phyloP scores from a whole-genome alignment of 2,888 invertebrate genomes.

The Stictocephala bisonia region DNA sequence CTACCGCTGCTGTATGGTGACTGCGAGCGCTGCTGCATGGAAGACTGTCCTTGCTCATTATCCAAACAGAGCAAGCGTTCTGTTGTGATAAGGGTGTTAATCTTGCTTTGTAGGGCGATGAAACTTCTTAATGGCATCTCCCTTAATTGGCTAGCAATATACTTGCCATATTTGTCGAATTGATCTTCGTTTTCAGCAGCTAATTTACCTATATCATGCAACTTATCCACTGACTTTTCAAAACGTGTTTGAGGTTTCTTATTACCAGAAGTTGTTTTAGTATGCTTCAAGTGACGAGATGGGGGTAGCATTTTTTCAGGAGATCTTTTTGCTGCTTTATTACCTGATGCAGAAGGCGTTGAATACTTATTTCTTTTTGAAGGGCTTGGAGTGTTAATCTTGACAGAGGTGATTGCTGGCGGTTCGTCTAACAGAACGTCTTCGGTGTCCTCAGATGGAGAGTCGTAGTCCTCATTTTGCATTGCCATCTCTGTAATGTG shows the following conservation, averaged over 20 bases:
- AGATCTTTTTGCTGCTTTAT: slow-evolving; percentile 21
- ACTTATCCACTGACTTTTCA: slow-evolving; percentile 32
- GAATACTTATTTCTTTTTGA: slow-evolving; percentile 9
- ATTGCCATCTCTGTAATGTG: slow-evolving; percentile 9
- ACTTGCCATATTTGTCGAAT: slow-evolving; percentile 11
- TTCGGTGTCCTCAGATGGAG: slow-evolving; percentile 8
- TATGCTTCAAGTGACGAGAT: slow-evolving; percentile 15
- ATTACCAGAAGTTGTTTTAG: slow-evolving; percentile 17
- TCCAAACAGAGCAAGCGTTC: slow-evolving; percentile 11
- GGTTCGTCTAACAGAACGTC: slow-evolving; percentile 6
- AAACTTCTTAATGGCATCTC: slow-evolving; percentile 9
- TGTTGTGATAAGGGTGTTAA: slow-evolving; percentile 4
- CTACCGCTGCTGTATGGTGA: neutral
- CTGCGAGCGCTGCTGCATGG: neutral
- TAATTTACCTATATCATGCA: slow-evolving; percentile 13
- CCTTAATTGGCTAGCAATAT: slow-evolving; percentile 16
- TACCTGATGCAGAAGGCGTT: slow-evolving; percentile 20
- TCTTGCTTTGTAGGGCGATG: slow-evolving; percentile 5
- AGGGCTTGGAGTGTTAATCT: slow-evolving; percentile 14
- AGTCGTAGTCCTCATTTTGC: slow-evolving; percentile 20
- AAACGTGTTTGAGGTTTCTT: slow-evolving; percentile 25
- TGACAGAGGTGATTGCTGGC: neutral
- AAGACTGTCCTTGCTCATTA: neutral
- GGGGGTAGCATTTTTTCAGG: slow-evolving; percentile 6
- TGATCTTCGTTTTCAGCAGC: neutral